Evolutionary conservation across 2,888 invertebrate species (phyloP), one percentile per base, ranked within the genome.

Genomic region (Hoplodrina blanda): DNA sequence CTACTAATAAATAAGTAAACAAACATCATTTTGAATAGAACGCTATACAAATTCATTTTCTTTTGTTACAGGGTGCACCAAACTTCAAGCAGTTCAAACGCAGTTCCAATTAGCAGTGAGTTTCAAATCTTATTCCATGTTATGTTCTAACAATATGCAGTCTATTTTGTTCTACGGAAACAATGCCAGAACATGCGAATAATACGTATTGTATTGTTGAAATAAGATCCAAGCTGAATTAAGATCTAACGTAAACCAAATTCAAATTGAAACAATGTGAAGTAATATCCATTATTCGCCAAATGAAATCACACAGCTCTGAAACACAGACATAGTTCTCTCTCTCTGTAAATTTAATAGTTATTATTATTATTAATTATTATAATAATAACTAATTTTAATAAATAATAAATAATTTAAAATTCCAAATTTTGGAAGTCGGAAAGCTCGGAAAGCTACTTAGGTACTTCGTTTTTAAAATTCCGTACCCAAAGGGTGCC

Each of bases 21-120:
- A 50, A 50, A 19, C 10, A 50, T n/a, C 0, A 50, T 50, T 7
- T 50, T 50, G 10, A n/a, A n/a, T n/a, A 50, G 10, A 17, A n/a
- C 8, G 10, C 46, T 50, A 50, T n/a, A 50, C 0, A 50, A 50
- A n/a, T 7, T 5, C 17, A 17, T 49, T 49, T 33, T 59, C n/a
- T 33, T 62, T 59, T 74, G 49, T 78, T 74, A 37, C 78, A 74
- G 73, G 7, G 11, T 49, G 19, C 15, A 33, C 25, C 20, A 56
- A n/a, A 53, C 46, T 69, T n/a, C 11, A 20, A 55, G 60, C 56
- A 41, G 50, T 50, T 15, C 71, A 62, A 50, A 57, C 8, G 19
- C 57, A 37, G 25, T 17, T n/a, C 49, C 57, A 62, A 70, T 71
- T 59, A 62, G 57, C 57, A 71, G 73, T 74, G 62, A 78, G 73